phyloP scores from a whole-genome alignment of 2,797 vertebrate species.

The Discoglossus pictus region DNA sequence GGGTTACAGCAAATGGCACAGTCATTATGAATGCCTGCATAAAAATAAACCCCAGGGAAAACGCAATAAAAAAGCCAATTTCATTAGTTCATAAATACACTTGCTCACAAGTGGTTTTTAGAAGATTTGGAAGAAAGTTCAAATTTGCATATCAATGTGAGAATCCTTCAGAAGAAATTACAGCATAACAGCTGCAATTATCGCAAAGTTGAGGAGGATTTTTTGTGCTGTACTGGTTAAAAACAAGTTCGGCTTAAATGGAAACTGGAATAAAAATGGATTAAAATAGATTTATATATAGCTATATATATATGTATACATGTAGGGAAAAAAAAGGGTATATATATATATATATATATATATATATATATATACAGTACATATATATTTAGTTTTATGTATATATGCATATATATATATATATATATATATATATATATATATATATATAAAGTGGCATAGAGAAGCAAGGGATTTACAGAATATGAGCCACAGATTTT shows the following conservation, averaged over 20 bases:
- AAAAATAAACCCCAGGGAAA: slow-evolving; percentile 18
- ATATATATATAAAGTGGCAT: no score
- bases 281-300: no score
- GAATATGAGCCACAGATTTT: no score
- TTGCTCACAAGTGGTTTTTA: slow-evolving; percentile 37
- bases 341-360: no score
- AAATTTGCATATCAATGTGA: slow-evolving; percentile 54
- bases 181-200: slow-evolving; percentile 23
- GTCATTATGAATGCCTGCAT: slow-evolving; percentile 22
- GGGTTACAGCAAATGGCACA: slow-evolving; percentile 11
- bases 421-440: no score
- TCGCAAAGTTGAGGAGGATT: slow-evolving; percentile 3
- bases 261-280: no score
- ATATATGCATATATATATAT: no score
- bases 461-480: no score
- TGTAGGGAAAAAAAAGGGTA: no score
- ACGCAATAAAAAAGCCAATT: slow-evolving; percentile 27
- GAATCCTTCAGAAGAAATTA: slow-evolving; percentile 29
- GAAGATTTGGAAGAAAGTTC: slow-evolving; percentile 50
- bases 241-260: background rate
- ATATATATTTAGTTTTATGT: no score
- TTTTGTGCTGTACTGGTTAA: slow-evolving; percentile 1
- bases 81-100: slow-evolving; percentile 50
- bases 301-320: no score
- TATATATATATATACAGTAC: no score